Percentiles rank a stretch among this genome's conserved stretches.
phyloP scores from a whole-genome alignment of 2,113 vertebrate genomes.

The Cryptomyrus ogoouensis region DNA sequence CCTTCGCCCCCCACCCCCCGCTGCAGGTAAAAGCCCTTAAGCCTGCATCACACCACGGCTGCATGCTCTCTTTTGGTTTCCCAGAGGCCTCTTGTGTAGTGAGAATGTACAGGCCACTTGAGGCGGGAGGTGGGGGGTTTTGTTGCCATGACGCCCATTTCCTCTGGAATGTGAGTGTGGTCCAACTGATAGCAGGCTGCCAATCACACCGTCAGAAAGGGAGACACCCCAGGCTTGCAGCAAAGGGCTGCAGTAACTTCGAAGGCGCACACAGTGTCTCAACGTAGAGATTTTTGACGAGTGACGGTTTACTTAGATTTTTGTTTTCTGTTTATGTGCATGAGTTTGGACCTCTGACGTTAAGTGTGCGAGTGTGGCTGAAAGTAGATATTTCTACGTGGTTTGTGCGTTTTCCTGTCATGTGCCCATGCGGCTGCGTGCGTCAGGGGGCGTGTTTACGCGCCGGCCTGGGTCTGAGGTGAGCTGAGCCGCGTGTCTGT shows the following conservation, averaged over 20 bases:
- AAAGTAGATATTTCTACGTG: not conserved
- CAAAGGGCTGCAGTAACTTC: not conserved
- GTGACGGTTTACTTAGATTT: not conserved
- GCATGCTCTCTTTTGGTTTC: not conserved
- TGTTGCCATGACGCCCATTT: conserved; percentile 29
- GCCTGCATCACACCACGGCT: not conserved
- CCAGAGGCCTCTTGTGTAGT: not conserved
- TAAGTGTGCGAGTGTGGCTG: not conserved
- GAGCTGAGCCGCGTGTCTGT: conserved; percentile 2
- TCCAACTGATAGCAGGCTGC: not conserved
- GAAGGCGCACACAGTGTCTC: not conserved
- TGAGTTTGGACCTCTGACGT: not conserved
- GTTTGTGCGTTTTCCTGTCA: not conserved
- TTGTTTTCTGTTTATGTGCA: not conserved
- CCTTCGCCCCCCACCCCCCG: not conserved
- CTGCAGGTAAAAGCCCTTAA: not conserved
- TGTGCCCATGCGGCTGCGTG: not conserved
- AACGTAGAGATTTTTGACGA: not conserved
- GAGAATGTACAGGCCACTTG: conserved; percentile 14
- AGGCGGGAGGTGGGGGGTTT: conserved; percentile 8
- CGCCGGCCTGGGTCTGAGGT: not conserved
- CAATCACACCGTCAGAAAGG: not conserved
- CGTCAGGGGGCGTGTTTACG: not conserved
- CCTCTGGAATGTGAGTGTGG: conserved; percentile 28
- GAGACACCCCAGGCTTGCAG: not conserved